Conservation (phyloP, 1,140 invertebrate genomes). For the Octopus bimaculoides region DNA sequence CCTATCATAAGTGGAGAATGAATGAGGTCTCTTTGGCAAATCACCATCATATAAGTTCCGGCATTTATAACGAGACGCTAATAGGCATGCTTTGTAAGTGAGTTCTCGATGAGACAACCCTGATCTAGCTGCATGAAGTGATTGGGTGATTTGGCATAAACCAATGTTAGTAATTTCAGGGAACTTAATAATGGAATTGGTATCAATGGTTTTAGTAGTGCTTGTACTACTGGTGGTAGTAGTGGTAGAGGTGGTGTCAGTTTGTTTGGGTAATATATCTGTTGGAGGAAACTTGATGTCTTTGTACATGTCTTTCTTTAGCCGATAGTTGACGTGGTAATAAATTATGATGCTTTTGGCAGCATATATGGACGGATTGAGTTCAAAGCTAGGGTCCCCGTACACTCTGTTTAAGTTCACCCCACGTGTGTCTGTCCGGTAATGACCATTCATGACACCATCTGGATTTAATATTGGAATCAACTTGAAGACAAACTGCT, state of each 20-base stretch:
- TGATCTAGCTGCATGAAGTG: too few species aligned
- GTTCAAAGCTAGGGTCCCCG: constrained; percentile 50
- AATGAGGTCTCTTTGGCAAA: too few species aligned
- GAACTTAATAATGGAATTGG: too few species aligned
- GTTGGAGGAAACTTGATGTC: background rate
- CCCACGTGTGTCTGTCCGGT: constrained; percentile 78
- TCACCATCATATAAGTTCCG: too few species aligned
- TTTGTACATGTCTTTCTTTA: background rate
- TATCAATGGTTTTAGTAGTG: background rate
- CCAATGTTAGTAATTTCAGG: too few species aligned
- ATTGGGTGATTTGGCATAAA: too few species aligned
- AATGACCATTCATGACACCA: constrained; percentile 84
- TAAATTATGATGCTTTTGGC: constrained; percentile 56
- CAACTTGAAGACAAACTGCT: constrained; percentile 88
- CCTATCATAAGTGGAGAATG: too few species aligned
- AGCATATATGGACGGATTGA: constrained; percentile 58
- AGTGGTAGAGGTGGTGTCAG: background rate
- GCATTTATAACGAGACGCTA: too few species aligned
- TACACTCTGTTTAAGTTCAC: constrained; percentile 58
- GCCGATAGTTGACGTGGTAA: constrained; percentile 51
- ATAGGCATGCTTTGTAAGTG: too few species aligned
- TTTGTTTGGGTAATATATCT: constrained; percentile 6
- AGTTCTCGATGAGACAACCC: too few species aligned
- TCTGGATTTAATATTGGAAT: constrained; percentile 93
- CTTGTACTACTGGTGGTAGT: constrained; percentile 12